Percentiles rank a stretch among this genome's conserved stretches.
These are phyloP conservation scores for Wiebesia pumilae DNA, from an alignment of 1,140 invertebrate species.

Conservation along the genomic window DNA sequence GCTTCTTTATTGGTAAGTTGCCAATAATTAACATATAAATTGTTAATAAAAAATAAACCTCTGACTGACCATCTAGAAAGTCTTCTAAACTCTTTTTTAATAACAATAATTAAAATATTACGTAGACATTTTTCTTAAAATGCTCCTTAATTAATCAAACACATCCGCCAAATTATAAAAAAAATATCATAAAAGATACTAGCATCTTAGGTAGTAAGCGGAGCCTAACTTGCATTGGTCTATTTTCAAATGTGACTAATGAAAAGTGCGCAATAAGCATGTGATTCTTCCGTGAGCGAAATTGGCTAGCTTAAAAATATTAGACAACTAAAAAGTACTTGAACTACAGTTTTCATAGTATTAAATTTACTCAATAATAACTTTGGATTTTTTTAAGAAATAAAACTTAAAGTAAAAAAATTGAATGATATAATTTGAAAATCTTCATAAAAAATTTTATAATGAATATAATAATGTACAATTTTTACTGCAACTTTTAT, in stretches of 20 bases:
- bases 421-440: no score
- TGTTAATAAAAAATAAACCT: not conserved
- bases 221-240: not conserved
- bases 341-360: no score
- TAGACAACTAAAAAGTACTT: not conserved
- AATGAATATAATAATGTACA: no score
- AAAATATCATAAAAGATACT: not conserved
- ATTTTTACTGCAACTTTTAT: no score
- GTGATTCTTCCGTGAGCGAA: not conserved
- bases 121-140: not conserved
- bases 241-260: conserved; percentile 26
- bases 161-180: not conserved
- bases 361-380: no score
- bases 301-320: not conserved
- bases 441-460: no score
- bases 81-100: not conserved
- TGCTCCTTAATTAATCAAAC: not conserved
- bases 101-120: not conserved
- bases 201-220: not conserved
- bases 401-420: no score
- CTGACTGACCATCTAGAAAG: no score
- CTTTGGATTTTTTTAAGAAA: no score
- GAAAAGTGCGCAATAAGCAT: not conserved
- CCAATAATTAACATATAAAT: not conserved
- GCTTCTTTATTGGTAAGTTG: not conserved